Evolutionary conservation across 2,797 vertebrate species (phyloP).

Genomic region (Alca torda): DNA sequence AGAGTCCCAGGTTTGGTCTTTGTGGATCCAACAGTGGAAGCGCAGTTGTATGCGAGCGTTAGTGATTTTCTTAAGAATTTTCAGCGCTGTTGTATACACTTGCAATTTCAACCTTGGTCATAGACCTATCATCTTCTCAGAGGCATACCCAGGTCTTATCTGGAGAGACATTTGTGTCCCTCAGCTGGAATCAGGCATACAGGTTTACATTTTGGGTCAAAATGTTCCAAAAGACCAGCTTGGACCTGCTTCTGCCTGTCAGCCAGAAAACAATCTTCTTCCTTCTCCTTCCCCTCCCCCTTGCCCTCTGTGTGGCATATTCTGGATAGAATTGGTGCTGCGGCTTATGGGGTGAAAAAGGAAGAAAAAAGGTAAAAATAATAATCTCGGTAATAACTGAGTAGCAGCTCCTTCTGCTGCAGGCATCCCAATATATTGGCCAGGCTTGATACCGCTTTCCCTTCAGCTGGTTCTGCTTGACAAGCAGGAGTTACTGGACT

Average conservation of each 20-base stretch:
- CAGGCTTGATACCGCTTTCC: background rate
- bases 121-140: background rate
- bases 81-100: background rate
- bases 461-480: background rate
- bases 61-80: conserved; percentile 10
- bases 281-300: background rate
- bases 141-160: background rate
- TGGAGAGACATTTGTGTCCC: background rate
- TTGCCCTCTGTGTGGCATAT: background rate
- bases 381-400: background rate
- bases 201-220: background rate
- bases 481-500: background rate
- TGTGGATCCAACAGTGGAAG: background rate
- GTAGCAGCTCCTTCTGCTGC: background rate
- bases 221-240: background rate
- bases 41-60: background rate
- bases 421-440: background rate
- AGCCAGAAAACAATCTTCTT: background rate
- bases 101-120: background rate
- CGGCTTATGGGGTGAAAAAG: background rate
- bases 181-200: background rate
- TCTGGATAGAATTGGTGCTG: background rate
- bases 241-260: background rate
- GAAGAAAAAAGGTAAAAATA: background rate
- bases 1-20: conserved; percentile 13